phyloP scores from a whole-genome alignment of 2,113 vertebrate genomes.

The Morone chrysops region DNA sequence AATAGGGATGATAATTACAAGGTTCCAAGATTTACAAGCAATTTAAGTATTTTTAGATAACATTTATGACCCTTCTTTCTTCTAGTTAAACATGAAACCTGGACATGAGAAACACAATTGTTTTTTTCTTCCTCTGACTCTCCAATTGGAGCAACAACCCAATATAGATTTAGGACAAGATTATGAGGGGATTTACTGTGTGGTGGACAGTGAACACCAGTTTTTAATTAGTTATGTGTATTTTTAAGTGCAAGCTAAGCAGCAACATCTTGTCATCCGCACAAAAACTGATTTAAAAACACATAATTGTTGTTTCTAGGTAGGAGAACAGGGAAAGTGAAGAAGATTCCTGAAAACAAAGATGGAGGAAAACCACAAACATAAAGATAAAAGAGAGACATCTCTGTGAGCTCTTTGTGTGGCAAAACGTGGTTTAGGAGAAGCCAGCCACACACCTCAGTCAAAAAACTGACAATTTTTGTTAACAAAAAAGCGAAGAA shows the following conservation, averaged over 20 bases:
- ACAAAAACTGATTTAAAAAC: conserved; percentile 60
- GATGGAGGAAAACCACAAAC: conserved; percentile 40
- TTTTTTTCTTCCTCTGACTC: conserved; percentile 69
- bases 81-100: conserved; percentile 67
- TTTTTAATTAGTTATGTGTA: conserved; percentile 67
- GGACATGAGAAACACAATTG: conserved; percentile 71
- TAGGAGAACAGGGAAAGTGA: conserved; percentile 54
- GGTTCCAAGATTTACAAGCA: conserved; percentile 58
- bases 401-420: conserved; percentile 45
- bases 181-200: conserved; percentile 72
- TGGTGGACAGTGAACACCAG: conserved; percentile 57
- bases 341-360: conserved; percentile 61
- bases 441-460: conserved; percentile 29
- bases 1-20: conserved; percentile 59
- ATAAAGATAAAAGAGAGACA: conserved; percentile 38
- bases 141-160: conserved; percentile 61
- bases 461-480: conserved; percentile 20
- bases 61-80: conserved; percentile 47
- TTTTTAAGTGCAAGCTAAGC: conserved; percentile 64
- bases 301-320: conserved; percentile 56
- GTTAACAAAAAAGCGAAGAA: conserved; percentile 6
- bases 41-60: conserved; percentile 64
- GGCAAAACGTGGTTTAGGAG: conserved; percentile 20
- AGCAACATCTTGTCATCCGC: conserved; percentile 67
- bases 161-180: conserved; percentile 73